Conservation (phyloP, 2,113 vertebrate genomes). For the Limnothrissa miodon region DNA sequence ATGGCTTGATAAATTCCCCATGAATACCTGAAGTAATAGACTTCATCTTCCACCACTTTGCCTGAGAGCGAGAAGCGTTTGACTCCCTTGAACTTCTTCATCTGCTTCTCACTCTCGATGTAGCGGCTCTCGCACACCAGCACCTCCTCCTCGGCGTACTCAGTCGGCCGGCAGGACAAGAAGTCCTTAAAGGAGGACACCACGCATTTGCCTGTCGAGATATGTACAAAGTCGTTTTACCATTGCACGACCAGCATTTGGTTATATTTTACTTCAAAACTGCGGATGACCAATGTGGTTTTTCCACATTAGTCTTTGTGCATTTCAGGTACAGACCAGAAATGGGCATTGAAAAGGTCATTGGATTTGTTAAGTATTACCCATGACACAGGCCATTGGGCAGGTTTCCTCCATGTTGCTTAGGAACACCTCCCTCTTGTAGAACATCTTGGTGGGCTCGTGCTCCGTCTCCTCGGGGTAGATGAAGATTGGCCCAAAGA, state of each 20-base stretch:
- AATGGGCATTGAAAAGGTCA: not conserved
- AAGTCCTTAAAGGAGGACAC: slow-evolving; percentile 97
- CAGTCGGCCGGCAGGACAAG: slow-evolving; percentile 94
- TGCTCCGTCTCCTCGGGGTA: slow-evolving; percentile 96
- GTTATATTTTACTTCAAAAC: not conserved
- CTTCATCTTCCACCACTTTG: slow-evolving; percentile 97
- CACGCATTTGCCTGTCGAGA: slow-evolving; percentile 85
- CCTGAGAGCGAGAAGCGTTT: slow-evolving; percentile 96
- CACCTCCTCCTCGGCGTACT: slow-evolving; percentile 86
- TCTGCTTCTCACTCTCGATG: slow-evolving; percentile 91
- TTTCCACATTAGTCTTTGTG: not conserved
- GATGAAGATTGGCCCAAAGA: slow-evolving; percentile 97
- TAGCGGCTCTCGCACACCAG: slow-evolving; percentile 96
- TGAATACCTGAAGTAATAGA: slow-evolving; percentile 93
- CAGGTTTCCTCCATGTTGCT: slow-evolving; percentile 93
- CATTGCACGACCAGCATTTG: too few relatives aligned
- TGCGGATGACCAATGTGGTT: not conserved
- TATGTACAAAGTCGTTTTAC: not conserved
- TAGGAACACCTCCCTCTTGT: slow-evolving; percentile 96
- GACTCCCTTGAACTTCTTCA: slow-evolving; percentile 97
- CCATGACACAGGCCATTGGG: slow-evolving; percentile 88
- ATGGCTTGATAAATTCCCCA: not conserved
- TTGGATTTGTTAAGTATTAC: slow-evolving; percentile 59
- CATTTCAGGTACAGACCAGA: not conserved
- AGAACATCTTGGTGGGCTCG: slow-evolving; percentile 99